Evolutionary conservation across 2,888 invertebrate species (phyloP).

Genomic region (Parthenolecanium corni): DNA sequence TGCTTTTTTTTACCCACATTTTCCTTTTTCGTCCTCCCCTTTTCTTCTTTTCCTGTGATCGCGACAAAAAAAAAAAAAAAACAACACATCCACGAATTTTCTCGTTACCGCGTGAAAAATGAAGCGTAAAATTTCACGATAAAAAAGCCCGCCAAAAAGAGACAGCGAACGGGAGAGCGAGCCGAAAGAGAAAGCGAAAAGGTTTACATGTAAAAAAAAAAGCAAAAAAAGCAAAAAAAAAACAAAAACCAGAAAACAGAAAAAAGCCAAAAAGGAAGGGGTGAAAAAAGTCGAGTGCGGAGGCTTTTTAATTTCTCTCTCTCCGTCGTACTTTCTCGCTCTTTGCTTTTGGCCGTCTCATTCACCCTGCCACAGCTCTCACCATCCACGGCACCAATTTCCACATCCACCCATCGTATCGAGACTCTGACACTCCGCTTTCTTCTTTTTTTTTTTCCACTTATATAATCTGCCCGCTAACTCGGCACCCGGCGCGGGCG

Average conservation of each 20-base stretch:
- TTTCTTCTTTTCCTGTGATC: slow-evolving; percentile 18
- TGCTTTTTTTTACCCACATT: no score
- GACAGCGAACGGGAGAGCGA: not conserved
- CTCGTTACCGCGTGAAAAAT: slow-evolving; percentile 19
- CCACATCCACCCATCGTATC: no score
- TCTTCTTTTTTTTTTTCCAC: not conserved
- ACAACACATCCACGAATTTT: slow-evolving; percentile 29
- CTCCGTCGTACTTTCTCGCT: not conserved
- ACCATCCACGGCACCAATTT: no score
- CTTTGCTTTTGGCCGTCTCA: slow-evolving; percentile 8
- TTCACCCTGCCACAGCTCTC: no score
- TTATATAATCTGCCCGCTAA: no score
- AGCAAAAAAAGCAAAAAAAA: no score
- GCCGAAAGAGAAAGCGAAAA: not conserved
- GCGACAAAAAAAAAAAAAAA: slow-evolving; percentile 13
- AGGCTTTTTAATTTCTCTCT: slow-evolving; percentile 23
- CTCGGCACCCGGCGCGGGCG: no score
- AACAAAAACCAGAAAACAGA: no score
- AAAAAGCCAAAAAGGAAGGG: no score
- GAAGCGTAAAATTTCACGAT: slow-evolving; percentile 27
- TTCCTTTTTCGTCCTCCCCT: not conserved
- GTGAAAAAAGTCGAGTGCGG: not conserved
- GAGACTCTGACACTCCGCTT: not conserved
- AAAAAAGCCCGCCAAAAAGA: not conserved
- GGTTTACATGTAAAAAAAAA: no score